Percentiles rank a stretch among this genome's conserved stretches.
Evolutionary conservation across 2,797 vertebrate genomes (phyloP).

Genomic region (Pteropus rufus): DNA sequence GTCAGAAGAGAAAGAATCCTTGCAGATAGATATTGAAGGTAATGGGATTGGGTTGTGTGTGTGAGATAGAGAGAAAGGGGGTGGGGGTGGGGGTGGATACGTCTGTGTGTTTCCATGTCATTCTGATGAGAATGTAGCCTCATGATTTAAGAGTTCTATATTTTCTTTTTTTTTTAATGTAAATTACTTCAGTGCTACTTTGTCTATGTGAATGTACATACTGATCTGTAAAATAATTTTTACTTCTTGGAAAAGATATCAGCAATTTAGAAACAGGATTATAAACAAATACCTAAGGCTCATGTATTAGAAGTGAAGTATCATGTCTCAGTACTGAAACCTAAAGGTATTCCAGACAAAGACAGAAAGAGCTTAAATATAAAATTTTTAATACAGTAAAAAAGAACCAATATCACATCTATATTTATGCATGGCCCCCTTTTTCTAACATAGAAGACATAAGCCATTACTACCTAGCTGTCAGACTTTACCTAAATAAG

Average conservation of each 20-base stretch:
- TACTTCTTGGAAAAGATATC: constrained; percentile 11
- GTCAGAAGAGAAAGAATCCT: constrained; percentile 28
- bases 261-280: not conserved
- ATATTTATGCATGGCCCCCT: not conserved
- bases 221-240: not conserved
- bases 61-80: fast-evolving
- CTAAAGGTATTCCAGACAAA: not conserved
- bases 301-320: not conserved
- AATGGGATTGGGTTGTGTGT: not conserved
- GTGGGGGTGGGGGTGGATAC: not conserved
- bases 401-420: not conserved
- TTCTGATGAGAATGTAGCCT: not conserved
- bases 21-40: constrained; percentile 68
- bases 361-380: not conserved
- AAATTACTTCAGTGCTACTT: not conserved
- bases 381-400: not conserved
- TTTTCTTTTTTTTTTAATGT: not conserved
- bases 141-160: not conserved
- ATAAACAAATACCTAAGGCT: not conserved
- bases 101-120: not conserved
- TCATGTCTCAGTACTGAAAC: not conserved
- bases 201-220: not conserved
- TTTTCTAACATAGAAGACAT: not conserved
- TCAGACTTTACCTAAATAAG: not conserved
- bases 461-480: not conserved